These are phyloP conservation scores for Chalcis sispes DNA, from an alignment of 2,888 invertebrate genomes.

Conservation along the genomic window DNA sequence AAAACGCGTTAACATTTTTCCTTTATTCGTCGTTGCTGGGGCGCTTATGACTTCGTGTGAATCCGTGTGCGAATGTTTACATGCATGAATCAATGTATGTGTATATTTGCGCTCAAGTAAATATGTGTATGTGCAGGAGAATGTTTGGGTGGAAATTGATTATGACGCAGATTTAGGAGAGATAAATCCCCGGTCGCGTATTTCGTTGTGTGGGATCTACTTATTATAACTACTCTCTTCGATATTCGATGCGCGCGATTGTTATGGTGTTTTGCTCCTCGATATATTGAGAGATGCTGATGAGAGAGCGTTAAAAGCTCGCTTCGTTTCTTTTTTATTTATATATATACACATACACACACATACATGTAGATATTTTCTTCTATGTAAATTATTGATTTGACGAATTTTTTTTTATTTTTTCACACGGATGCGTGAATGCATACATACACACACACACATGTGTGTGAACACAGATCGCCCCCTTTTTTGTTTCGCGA, in stretches of 20 bases:
- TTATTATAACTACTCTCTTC: too few species aligned
- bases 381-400: slow-evolving; percentile 19
- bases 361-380: too few species aligned
- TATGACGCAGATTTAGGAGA: slow-evolving; percentile 26
- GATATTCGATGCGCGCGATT: background rate
- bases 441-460: background rate
- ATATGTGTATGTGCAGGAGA: background rate
- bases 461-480: background rate
- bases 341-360: too few species aligned
- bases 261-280: background rate
- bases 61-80: too few species aligned
- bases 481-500: too few species aligned
- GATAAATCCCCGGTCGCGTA: background rate
- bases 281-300: background rate
- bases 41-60: too few species aligned
- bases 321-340: background rate
- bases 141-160: slow-evolving; percentile 19
- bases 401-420: background rate
- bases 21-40: slow-evolving; percentile 16
- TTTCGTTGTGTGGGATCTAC: too few species aligned
- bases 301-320: background rate
- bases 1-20: background rate
- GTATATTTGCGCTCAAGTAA: background rate
- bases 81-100: too few species aligned
- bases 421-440: too few species aligned